Evolutionary conservation across 2,888 invertebrate species (phyloP).

Genomic region (Lasius fuliginosus): DNA sequence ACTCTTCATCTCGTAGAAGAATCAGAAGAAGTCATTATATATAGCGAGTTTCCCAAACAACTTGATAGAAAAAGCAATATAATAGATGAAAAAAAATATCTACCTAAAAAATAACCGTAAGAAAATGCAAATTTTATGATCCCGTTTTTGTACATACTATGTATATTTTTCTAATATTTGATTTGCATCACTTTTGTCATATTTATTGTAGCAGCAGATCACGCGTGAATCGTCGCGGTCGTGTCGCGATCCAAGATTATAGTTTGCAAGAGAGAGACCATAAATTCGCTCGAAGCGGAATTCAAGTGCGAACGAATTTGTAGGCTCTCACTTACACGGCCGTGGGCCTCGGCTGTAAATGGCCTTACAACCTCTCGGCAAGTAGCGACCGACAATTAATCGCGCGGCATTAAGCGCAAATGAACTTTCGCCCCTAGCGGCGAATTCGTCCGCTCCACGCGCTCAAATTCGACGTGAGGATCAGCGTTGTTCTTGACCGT

Average conservation of each 20-base stretch:
- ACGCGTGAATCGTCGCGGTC: constrained; percentile 4
- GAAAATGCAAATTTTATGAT: background rate
- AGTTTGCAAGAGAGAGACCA: constrained; percentile 64
- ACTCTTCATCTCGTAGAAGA: background rate
- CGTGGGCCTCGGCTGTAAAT: constrained; percentile 83
- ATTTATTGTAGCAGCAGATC: background rate
- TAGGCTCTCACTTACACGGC: constrained; percentile 83
- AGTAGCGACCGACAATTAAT: constrained; percentile 81
- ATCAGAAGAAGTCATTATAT: background rate
- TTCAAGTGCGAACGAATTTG: constrained; percentile 86
- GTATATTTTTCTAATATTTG: no score
- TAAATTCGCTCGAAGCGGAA: constrained; percentile 77
- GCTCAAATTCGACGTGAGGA: constrained; percentile 66
- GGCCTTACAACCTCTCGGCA: constrained; percentile 81
- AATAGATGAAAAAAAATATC: background rate
- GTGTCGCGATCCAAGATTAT: constrained; percentile 34
- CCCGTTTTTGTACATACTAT: background rate
- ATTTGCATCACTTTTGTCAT: background rate
- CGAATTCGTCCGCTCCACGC: background rate
- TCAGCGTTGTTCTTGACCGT: constrained; percentile 48
- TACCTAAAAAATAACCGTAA: background rate
- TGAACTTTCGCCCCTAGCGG: constrained; percentile 74
- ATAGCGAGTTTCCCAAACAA: background rate
- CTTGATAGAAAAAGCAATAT: background rate
- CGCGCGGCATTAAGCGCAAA: constrained; percentile 80